Base-by-base conservation (phyloP, 2,797 vertebrate genomes). In the Odontamblyopus lacepedii region DNA sequence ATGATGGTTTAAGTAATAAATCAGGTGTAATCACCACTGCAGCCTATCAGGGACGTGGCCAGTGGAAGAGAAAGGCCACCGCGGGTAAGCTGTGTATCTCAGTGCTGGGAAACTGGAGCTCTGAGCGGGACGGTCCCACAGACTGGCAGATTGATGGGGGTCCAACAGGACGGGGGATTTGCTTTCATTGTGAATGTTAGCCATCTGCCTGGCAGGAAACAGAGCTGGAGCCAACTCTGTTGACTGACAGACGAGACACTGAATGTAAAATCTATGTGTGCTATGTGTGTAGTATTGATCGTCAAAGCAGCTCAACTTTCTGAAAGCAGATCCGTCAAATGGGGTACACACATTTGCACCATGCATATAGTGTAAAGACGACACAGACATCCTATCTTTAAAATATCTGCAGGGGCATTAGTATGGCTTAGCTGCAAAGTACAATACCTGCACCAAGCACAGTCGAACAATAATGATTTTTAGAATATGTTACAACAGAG, bases 101-200 rank as follows among this genome's bases (percentile, higher is more conserved):
- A 72, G 51, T 71, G 75, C 69, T 61, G 72, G 73, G 90, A 88
- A 89, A 90, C 81, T 35, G 72, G 83, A 90, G 75, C 77, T 74
- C 62, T 7, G n/a, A 50, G 77, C 80, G 83, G 85, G 86, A 87
- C 67, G 44, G 83, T 83, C 81, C 79, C 78, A 84, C 71, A 84
- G 84, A 86, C 79, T 35, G 76, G 64, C 32, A 77, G 84, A 88
- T 84, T 91, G 89, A 91, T 88, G 88, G 73, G 78, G 86, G 78
- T 89, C 89, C 87, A 90, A 84, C 79, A 88, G 72, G 85, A 90
- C 83, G 89, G 83, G 79, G 80, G 87, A 90, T 91, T 87, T 90
- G 88, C 91, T 93, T 93, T 92, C 90, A 93, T 85, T 89, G 84
- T 87, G 85, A 91, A 87, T 91, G 85, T 87, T 87, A 78, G 70